phyloP scores from a whole-genome alignment of 2,113 vertebrate genomes.

The Lathamus discolor region DNA sequence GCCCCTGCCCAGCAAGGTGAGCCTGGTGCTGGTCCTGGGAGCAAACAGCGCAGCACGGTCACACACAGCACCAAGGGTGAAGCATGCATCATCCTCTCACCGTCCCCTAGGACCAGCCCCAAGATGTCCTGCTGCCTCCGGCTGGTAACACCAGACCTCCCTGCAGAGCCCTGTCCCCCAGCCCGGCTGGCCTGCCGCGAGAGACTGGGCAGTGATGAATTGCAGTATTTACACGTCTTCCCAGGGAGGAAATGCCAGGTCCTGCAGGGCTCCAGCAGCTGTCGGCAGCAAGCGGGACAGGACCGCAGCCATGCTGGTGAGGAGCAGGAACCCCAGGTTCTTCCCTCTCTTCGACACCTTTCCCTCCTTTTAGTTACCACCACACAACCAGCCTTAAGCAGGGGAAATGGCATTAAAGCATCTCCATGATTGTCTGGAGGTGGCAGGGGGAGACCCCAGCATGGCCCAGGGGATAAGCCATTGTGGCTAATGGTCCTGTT shows the following conservation, averaged over 20 bases:
- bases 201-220: neutral
- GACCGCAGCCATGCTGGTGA: rapidly evolving
- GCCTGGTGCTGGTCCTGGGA: neutral
- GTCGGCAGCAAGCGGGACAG: neutral
- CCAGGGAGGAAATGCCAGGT: neutral
- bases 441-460: neutral
- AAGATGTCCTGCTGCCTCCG: rapidly evolving
- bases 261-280: neutral
- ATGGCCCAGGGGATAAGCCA: rapidly evolving
- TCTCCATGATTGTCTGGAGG: neutral
- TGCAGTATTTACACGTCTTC: neutral
- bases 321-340: rapidly evolving
- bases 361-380: neutral
- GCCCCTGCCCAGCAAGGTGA: neutral
- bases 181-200: rapidly evolving
- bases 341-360: neutral
- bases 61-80: neutral
- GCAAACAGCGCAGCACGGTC: rapidly evolving
- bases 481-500: rapidly evolving
- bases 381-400: rapidly evolving
- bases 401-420: neutral
- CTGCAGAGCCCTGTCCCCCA: neutral
- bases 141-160: neutral
- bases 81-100: rapidly evolving
- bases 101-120: neutral